Conservation (phyloP, 1,140 invertebrate genomes). For the Eumeta japonica region DNA sequence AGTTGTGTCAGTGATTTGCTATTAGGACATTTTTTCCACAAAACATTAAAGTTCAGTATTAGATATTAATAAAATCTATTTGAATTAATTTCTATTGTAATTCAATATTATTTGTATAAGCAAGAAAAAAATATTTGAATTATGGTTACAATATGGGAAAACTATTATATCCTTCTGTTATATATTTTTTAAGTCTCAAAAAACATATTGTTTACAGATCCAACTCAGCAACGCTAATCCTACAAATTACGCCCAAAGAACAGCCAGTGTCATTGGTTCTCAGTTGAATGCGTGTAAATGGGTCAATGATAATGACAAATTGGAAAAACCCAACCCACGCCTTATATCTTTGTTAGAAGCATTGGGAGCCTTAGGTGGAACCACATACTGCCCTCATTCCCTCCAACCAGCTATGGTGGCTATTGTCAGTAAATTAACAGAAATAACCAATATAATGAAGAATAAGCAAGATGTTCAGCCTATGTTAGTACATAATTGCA, state of each 20-base stretch:
- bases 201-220: constrained; percentile 16
- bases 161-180: no score
- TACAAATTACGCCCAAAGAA: constrained; percentile 23
- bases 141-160: no score
- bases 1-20: no score
- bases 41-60: no score
- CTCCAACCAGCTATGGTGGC: constrained; percentile 54
- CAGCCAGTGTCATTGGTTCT: constrained; percentile 18
- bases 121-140: no score
- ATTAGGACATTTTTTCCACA: no score
- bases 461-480: neutral
- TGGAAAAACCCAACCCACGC: constrained; percentile 13
- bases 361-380: constrained; percentile 72
- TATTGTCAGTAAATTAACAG: neutral
- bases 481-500: no score
- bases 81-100: no score
- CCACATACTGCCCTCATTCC: constrained; percentile 61
- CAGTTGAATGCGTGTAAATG: constrained; percentile 14
- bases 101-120: no score
- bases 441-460: neutral
- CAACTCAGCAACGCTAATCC: constrained; percentile 29
- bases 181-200: neutral
- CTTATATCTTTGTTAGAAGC: constrained; percentile 63
- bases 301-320: neutral
- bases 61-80: no score